Conservation (phyloP, 53 echinoderm and acorn worm genomes). For the Zoroaster sp. region DNA sequence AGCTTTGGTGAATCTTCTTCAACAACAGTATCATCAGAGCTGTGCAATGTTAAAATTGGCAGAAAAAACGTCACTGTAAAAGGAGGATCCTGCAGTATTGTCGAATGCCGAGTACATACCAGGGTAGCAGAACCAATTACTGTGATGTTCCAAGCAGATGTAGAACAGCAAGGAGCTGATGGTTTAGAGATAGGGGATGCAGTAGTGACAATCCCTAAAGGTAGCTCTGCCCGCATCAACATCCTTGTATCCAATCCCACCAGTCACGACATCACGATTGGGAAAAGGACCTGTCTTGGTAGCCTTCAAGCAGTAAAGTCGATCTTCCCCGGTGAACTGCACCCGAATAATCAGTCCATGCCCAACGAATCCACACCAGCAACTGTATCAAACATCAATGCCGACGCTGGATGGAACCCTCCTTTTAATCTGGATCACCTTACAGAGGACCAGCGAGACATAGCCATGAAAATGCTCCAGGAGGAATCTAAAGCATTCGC, state of each 20-base stretch:
- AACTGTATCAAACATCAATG: background rate
- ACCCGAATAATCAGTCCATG: too few relatives aligned
- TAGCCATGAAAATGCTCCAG: background rate
- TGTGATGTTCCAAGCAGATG: constrained; percentile 24
- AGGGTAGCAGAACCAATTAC: background rate
- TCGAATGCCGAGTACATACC: background rate
- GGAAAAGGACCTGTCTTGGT: constrained; percentile 35
- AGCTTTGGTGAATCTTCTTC: background rate
- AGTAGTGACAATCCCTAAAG: background rate
- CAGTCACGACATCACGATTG: constrained; percentile 31
- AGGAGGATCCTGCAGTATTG: background rate
- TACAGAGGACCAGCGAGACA: background rate
- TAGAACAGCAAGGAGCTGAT: background rate
- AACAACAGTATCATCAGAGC: background rate
- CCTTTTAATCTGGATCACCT: background rate
- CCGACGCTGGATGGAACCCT: background rate
- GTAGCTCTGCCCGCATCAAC: background rate
- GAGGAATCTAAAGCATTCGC: too few relatives aligned
- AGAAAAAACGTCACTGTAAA: background rate
- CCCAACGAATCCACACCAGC: background rate
- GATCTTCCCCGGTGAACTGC: background rate
- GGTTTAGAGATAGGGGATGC: constrained; percentile 10
- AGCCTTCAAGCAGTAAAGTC: background rate
- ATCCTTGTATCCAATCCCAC: constrained; percentile 45
- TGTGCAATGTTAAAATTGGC: background rate